Conservation (phyloP, 2,113 vertebrate species). For the Argyrosomus japonicus region DNA sequence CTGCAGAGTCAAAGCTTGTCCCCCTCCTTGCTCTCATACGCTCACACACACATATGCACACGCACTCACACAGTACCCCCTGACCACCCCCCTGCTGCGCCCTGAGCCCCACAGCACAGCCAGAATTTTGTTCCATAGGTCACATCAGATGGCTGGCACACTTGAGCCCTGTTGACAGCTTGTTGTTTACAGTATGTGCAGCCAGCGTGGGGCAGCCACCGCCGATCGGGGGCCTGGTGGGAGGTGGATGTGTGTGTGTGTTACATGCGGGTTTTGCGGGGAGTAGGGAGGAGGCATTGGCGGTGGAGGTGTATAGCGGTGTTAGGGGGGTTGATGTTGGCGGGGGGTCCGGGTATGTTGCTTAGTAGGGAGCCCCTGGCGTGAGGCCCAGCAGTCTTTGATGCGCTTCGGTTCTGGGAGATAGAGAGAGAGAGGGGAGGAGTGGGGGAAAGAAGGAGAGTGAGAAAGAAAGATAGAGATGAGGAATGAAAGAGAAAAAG, state of each 20-base stretch:
- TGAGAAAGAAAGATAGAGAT: conserved; percentile 62
- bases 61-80: conserved; percentile 40
- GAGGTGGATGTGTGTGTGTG: conserved; percentile 64
- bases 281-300: conserved; percentile 27
- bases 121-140: conserved; percentile 84
- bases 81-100: conserved; percentile 65
- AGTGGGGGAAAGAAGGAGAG: conserved; percentile 11
- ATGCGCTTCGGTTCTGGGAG: conserved; percentile 78
- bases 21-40: conserved; percentile 6
- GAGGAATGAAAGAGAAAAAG: conserved; percentile 82
- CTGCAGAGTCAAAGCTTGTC: conserved; percentile 42
- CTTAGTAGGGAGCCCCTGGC: conserved; percentile 86
- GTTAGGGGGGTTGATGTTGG: conserved; percentile 71
- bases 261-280: conserved; percentile 31
- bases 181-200: conserved; percentile 84
- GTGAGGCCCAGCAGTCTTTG: conserved; percentile 88
- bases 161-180: conserved; percentile 94
- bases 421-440: conserved; percentile 28
- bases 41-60: not conserved
- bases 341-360: conserved; percentile 73
- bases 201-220: conserved; percentile 87
- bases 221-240: conserved; percentile 64
- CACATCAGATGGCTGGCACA: conserved; percentile 84
- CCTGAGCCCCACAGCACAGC: conserved; percentile 67
- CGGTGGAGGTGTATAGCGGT: conserved; percentile 49